These are phyloP conservation scores for Trachymyrmex cornetzi DNA, from an alignment of 1,140 invertebrate genomes.

Conservation along the genomic window DNA sequence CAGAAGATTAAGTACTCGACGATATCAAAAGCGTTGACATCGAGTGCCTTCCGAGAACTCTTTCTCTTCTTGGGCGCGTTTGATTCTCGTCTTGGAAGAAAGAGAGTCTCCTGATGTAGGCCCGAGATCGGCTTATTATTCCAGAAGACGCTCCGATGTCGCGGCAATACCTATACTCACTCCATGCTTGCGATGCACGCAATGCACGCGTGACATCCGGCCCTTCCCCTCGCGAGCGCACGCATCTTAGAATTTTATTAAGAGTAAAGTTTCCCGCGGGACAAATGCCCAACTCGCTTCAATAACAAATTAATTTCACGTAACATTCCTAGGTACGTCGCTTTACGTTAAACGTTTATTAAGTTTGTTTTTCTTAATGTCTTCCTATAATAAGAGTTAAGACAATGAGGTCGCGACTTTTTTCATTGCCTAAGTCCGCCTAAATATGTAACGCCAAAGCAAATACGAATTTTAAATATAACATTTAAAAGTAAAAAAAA, in stretches of 20 bases:
- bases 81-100: slow-evolving; percentile 18
- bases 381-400: too few relatives aligned
- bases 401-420: too few relatives aligned
- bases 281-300: not conserved
- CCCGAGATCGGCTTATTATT: slow-evolving; percentile 75
- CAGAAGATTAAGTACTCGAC: not conserved
- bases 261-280: slow-evolving; percentile 37
- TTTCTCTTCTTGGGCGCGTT: not conserved
- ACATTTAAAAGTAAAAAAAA: too few relatives aligned
- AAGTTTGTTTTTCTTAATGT: not conserved
- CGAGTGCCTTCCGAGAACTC: slow-evolving; percentile 30
- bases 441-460: too few relatives aligned
- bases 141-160: slow-evolving; percentile 66
- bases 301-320: slow-evolving; percentile 53
- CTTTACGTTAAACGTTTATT: not conserved
- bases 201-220: slow-evolving; percentile 81
- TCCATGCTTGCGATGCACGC: slow-evolving; percentile 73
- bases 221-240: slow-evolving; percentile 60
- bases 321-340: not conserved
- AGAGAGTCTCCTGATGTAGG: slow-evolving; percentile 23
- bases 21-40: slow-evolving; percentile 49
- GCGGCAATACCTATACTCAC: slow-evolving; percentile 14
- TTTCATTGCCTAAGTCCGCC: too few relatives aligned
- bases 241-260: slow-evolving; percentile 68
- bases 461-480: too few relatives aligned